A percentile compares a stretch with the other conserved stretches of the same genome.
phyloP scores from a whole-genome alignment of 1,140 invertebrate genomes.

The Drosophila kikkawai region DNA sequence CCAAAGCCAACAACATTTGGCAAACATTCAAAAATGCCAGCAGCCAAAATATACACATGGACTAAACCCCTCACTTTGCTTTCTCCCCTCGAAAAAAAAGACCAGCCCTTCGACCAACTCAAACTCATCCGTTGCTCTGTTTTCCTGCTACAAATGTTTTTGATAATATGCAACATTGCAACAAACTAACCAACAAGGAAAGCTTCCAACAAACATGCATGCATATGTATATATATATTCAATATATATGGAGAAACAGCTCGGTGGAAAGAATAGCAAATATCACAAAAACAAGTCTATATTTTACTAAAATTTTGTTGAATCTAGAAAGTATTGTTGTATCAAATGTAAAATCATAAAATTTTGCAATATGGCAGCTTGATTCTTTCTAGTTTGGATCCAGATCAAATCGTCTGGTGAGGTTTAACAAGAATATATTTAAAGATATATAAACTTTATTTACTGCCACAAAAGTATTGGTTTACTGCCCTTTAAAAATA shows the following conservation, averaged over 20 bases:
- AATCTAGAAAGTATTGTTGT: not conserved
- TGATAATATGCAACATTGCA: constrained; percentile 76
- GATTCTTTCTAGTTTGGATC: not conserved
- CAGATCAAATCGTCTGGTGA: not conserved
- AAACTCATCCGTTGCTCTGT: constrained; percentile 28
- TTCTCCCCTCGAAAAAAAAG: constrained; percentile 2
- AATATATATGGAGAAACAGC: constrained; percentile 4
- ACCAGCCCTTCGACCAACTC: constrained; percentile 16
- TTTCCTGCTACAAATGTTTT: constrained; percentile 65
- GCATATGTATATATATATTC: constrained; percentile 33
- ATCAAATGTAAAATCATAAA: too few relatives aligned
- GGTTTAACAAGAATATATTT: too few relatives aligned
- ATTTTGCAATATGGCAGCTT: not conserved
- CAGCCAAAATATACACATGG: constrained; percentile 69
- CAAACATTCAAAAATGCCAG: constrained; percentile 79
- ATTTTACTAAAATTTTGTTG: not conserved
- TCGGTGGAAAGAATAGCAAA: not conserved
- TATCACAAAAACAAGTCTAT: too few relatives aligned
- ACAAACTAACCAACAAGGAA: constrained; percentile 63
- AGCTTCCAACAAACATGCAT: constrained; percentile 21
- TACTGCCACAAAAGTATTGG: too few relatives aligned
- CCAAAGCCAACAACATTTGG: constrained; percentile 76
- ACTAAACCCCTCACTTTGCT: constrained; percentile 17
- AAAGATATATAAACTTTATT: too few relatives aligned
- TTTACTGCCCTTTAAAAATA: too few relatives aligned